Base-by-base conservation (phyloP, 2,113 vertebrate genomes). In the Lepisosteus oculatus region DNA sequence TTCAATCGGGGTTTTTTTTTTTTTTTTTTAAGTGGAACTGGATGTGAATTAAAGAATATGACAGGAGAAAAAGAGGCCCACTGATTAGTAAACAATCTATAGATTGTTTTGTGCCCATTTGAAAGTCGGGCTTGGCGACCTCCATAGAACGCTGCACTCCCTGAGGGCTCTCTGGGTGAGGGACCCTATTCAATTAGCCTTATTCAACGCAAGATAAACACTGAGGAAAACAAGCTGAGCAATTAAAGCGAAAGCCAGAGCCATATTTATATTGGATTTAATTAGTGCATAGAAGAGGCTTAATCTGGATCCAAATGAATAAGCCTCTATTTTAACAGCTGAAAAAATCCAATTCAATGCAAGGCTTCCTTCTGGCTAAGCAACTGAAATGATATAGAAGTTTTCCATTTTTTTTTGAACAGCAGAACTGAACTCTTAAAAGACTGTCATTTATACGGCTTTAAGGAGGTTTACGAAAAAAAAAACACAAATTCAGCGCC, bases 181-280 rank as follows among this genome's bases (percentile, higher is more conserved):
- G 71, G 74, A 77, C 74, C 78, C 69, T 64, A 69, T 82, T 85
- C 83, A 81, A 85, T 88, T 85, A 89, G 84, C 81, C 83, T 69
- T 72, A 65, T 11, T 71, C 73, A 67, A 67, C 59, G 42, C 56
- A 70, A 71, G 54, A 12, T 3, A 67, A 72, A 66, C 47, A 66
- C 65, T 7, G 65, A 68, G 14, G 57, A 62, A 67, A 68, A 63
- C 65, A 67, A 73, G 45, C 55, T 43, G 43, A 14, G 62, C 64
- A 70, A 74, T 73, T 72, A 73, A 42, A 14, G 43, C 41, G 43
- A 54, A 72, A 29, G 72, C 70, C 68, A 42, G 72, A 72, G 70
- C 55, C 45, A 65, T 73, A 76, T 69, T 77, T 66, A 74, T 63
- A 8, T 57, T 54, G 72, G 72, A 70, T 76, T 65, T 75, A 67